Conservation (phyloP, 1,140 invertebrate species). For the Drosophila grimshawi region DNA sequence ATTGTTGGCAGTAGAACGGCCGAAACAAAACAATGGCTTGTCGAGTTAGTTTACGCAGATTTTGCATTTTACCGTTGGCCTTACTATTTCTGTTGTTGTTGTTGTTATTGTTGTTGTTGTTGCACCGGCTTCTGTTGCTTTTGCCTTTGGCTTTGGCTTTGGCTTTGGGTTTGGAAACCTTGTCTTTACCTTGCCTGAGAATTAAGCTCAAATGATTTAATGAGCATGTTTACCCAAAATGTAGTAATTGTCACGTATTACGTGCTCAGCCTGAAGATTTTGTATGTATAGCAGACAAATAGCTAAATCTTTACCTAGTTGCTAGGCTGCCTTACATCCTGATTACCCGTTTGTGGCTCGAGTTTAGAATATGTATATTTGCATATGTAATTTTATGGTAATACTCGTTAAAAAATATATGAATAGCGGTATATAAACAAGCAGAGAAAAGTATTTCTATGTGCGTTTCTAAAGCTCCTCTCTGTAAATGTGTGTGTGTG, state of each 20-base stretch:
- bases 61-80: conserved; percentile 45
- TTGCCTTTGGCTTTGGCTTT: conserved; percentile 5
- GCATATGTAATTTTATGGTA: conserved; percentile 82
- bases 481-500: background rate
- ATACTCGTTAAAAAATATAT: conserved; percentile 77
- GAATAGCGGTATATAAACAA: conserved; percentile 61
- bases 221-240: conserved; percentile 80
- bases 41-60: conserved; percentile 57
- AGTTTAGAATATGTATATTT: conserved; percentile 70
- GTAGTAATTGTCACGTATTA: conserved; percentile 83
- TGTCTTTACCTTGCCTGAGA: conserved; percentile 36
- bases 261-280: conserved; percentile 77
- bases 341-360: conserved; percentile 26
- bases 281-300: conserved; percentile 68
- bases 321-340: conserved; percentile 28
- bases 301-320: conserved; percentile 70
- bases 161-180: background rate
- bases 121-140: conserved; percentile 23
- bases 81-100: background rate
- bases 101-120: background rate
- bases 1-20: conserved; percentile 13
- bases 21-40: conserved; percentile 56
- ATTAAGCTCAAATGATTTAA: conserved; percentile 81
- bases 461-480: conserved; percentile 27
- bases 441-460: conserved; percentile 43